A percentile compares a stretch with the other conserved stretches of the same genome.
phyloP scores from a whole-genome alignment of 2,797 vertebrate genomes.

The Bufotes viridis region DNA sequence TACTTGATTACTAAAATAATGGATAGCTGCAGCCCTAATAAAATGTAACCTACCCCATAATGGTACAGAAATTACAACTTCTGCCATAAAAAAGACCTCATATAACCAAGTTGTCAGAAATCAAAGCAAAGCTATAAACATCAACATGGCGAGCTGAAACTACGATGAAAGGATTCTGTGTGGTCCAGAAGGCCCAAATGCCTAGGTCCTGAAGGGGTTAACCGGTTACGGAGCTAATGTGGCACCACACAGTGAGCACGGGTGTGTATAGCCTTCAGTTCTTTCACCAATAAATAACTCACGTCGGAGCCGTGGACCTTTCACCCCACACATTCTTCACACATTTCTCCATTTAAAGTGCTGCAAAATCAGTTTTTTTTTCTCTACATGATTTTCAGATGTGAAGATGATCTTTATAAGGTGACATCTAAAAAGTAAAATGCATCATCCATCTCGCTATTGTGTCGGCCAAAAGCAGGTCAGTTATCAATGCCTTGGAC shows the following conservation, averaged over 20 bases:
- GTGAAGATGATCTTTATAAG: not conserved
- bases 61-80: no score
- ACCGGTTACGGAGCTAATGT: not conserved
- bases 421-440: no score
- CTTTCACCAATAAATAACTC: constrained; percentile 6
- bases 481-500: no score
- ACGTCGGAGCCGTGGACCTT: not conserved
- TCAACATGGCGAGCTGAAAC: no score
- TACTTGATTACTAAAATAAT: no score
- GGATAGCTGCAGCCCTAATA: no score
- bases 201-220: not conserved
- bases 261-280: constrained; percentile 4
- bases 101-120: no score
- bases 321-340: constrained; percentile 20
- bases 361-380: not conserved
- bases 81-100: no score
- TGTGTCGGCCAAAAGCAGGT: no score
- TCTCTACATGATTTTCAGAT: not conserved
- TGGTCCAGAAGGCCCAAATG: not conserved
- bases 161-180: not conserved
- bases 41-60: no score
- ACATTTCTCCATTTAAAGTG: constrained; percentile 10
- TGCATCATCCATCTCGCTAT: no score
- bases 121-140: no score
- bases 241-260: not conserved